A percentile compares a stretch with the other conserved stretches of the same genome.
Conservation (phyloP, 2,797 vertebrate species). For the Eremophila alpestris region DNA sequence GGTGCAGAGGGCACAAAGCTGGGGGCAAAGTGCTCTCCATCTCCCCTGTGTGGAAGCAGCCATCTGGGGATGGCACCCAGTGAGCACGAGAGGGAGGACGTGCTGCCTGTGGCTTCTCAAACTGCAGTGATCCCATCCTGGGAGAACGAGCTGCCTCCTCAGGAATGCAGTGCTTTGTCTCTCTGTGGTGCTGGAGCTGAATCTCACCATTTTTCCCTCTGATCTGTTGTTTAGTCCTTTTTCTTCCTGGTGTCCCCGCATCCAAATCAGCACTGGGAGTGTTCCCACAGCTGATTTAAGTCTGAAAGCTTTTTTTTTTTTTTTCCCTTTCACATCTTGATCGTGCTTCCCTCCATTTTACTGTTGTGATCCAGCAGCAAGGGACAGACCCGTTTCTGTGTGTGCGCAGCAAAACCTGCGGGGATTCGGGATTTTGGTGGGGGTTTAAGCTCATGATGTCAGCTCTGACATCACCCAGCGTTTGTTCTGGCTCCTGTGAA, state of each 20-base stretch:
- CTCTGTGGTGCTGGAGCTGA: not conserved
- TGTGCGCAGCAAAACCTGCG: not conserved
- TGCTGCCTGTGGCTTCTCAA: not conserved
- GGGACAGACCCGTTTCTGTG: not conserved
- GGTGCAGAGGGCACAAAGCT: not conserved
- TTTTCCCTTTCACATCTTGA: not conserved
- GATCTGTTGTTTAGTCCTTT: not conserved
- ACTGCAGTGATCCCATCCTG: not conserved
- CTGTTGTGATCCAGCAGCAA: not conserved
- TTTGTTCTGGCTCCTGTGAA: not conserved
- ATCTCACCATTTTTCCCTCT: not conserved
- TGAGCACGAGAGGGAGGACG: not conserved
- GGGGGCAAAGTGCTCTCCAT: not conserved
- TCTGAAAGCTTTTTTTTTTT: not conserved
- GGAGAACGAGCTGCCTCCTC: not conserved
- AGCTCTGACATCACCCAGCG: not conserved
- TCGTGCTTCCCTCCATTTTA: not conserved
- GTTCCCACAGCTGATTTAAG: not conserved
- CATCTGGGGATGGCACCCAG: not conserved
- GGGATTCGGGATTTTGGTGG: not conserved
- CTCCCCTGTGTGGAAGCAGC: accelerated
- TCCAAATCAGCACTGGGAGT: not conserved
- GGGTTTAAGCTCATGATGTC: not conserved
- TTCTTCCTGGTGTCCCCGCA: not conserved
- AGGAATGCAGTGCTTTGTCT: not conserved